Base-by-base conservation (phyloP, 2,113 vertebrate species). In the Microcebus murinus region DNA sequence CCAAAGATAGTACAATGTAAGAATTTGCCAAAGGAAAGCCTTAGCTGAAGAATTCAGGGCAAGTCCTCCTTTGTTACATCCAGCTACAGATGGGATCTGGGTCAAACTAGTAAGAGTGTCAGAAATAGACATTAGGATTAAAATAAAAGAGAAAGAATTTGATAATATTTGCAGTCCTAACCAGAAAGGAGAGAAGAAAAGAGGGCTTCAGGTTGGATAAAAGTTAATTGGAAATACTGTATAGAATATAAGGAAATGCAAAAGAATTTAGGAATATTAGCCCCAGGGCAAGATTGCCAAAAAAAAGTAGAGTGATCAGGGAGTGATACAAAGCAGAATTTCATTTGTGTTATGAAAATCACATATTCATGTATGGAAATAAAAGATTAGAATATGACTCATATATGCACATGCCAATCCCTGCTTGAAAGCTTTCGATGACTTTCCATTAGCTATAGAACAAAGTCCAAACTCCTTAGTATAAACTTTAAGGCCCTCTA, bases 71-170 rank as follows among this genome's bases (percentile, higher is more conserved):
- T 89, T 71, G 29, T 95, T 80, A 48, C 8, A 65, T 79, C 20
- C 21, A 61, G 7, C 59, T 92, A 70, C 31, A 92, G 61, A 93
- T n/a, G 50, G 67, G 48, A 93, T 83, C 57, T 63, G 63, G 86
- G 74, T 65, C 67, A 95, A 82, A 59, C n/a, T 57, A 76, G 48
- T 39, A 55, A 55, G 42, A 73, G 36, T 73, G 42, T 86, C 87
- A 96, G 63, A 96, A 96, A 87, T 45, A 90, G 93, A 77, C 68
- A 82, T n/a, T 8, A 67, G 52, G 23, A 61, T 83, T 94, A 65
- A 87, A 68, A 81, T 63, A 59, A 90, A 76, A 89, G 15, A 55
- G 25, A 61, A 80, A 83, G 39, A 89, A 87, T 86, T 86, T 68
- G 21, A 27, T 67, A 31, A 36, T 74, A 77, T 87, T 95, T 96